Evolutionary conservation across 2,113 vertebrate species (phyloP).

Genomic region (Strigops habroptila): DNA sequence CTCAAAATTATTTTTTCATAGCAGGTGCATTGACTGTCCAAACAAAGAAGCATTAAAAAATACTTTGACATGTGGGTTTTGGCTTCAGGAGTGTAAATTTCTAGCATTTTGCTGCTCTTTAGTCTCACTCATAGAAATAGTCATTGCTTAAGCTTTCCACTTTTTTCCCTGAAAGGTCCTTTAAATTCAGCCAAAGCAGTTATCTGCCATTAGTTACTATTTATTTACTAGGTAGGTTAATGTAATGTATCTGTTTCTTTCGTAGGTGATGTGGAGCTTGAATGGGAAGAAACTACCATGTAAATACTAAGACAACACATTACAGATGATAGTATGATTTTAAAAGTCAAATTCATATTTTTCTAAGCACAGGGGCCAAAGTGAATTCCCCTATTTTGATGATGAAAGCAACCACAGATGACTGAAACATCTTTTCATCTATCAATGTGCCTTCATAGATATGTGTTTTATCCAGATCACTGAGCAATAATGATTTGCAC

Average conservation of each 20-base stretch:
- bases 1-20: not conserved
- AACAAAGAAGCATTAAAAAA: not conserved
- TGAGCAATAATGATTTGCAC: not conserved
- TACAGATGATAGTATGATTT: not conserved
- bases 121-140: not conserved
- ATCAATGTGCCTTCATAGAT: slow-evolving; percentile 68
- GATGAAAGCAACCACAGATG: slow-evolving; percentile 19
- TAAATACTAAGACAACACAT: slow-evolving; percentile 67
- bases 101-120: not conserved
- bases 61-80: not conserved
- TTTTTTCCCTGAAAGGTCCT: not conserved
- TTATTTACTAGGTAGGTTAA: not conserved
- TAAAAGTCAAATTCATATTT: slow-evolving; percentile 53
- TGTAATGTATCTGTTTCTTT: slow-evolving; percentile 40
- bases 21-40: not conserved
- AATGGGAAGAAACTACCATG: slow-evolving; percentile 99
- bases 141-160: not conserved
- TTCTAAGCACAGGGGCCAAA: slow-evolving; percentile 77
- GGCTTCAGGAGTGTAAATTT: not conserved
- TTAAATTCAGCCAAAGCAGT: not conserved
- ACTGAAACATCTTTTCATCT: slow-evolving; percentile 18
- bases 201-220: not conserved
- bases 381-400: slow-evolving; percentile 54
- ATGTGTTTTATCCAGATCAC: slow-evolving; percentile 29
- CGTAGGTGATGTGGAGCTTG: slow-evolving; percentile 94